Percentiles rank a stretch among this genome's conserved stretches.
phyloP scores from a whole-genome alignment of 64 coral and sea anemone species.

The Montipora capricornis region DNA sequence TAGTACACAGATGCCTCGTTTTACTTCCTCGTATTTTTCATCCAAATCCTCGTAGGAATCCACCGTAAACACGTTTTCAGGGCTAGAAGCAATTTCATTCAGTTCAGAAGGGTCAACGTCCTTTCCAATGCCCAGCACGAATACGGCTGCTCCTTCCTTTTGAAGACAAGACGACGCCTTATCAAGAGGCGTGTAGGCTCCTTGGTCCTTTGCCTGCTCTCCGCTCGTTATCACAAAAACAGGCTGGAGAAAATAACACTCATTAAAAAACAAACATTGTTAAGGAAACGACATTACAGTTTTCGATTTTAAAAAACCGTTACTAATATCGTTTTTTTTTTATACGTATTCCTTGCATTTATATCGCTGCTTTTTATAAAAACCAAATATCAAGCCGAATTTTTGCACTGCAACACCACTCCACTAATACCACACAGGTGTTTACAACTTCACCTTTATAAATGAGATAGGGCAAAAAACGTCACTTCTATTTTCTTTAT shows the following conservation, averaged over 20 bases:
- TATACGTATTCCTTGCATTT: too few species aligned
- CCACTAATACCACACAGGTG: too few species aligned
- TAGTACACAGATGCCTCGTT: slow-evolving; percentile 15
- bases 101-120: slow-evolving; percentile 14
- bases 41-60: slow-evolving; percentile 41
- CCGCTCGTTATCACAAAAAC: slow-evolving; percentile 63
- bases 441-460: too few species aligned
- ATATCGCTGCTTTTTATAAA: too few species aligned
- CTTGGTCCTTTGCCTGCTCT: slow-evolving; percentile 20
- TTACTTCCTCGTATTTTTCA: not conserved
- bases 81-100: not conserved
- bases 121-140: slow-evolving; percentile 48
- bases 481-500: too few species aligned
- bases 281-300: too few species aligned
- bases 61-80: slow-evolving; percentile 37
- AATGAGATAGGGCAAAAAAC: too few species aligned
- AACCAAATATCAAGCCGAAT: too few species aligned
- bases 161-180: slow-evolving; percentile 23
- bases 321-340: too few species aligned
- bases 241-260: not conserved
- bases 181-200: slow-evolving; percentile 31
- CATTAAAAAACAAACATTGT: not conserved
- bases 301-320: too few species aligned
- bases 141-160: slow-evolving; percentile 40
- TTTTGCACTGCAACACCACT: too few species aligned